Conservation (phyloP, 2,888 invertebrate species). For the Halictus quadricinctus region DNA sequence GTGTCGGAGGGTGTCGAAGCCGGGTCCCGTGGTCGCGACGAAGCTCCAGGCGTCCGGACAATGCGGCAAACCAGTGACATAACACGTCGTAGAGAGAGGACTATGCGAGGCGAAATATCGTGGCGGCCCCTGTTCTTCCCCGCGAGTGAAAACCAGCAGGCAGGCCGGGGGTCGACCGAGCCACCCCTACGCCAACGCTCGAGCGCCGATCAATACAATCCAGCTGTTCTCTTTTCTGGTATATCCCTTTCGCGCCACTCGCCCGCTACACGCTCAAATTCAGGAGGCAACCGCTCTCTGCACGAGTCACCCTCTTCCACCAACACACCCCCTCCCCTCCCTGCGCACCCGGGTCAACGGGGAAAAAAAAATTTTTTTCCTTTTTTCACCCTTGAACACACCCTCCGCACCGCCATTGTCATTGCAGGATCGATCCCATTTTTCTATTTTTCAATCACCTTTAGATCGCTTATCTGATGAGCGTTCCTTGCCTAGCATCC, state of each 20-base stretch:
- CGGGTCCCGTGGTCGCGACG: conserved; percentile 8
- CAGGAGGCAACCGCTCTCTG: conserved; percentile 36
- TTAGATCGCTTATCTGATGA: background rate
- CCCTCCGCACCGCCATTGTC: background rate
- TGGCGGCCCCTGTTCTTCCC: conserved; percentile 59
- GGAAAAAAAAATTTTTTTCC: conserved; percentile 31
- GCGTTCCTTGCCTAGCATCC: background rate
- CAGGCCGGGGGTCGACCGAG: conserved; percentile 54
- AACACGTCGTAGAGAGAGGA: conserved; percentile 67
- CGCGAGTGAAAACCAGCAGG: conserved; percentile 70
- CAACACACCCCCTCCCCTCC: background rate
- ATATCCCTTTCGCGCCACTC: conserved; percentile 73
- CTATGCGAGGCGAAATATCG: conserved; percentile 54
- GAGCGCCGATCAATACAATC: conserved; percentile 80
- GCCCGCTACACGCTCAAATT: conserved; percentile 52
- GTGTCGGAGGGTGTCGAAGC: background rate
- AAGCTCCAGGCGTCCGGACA: conserved; percentile 47
- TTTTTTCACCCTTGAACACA: background rate
- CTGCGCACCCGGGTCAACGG: conserved; percentile 22
- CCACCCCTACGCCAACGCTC: conserved; percentile 74
- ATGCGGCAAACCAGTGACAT: conserved; percentile 76
- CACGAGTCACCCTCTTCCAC: conserved; percentile 12
- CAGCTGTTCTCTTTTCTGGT: conserved; percentile 80
- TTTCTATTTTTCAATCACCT: conserved; percentile 8
- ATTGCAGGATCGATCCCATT: background rate